Evolutionary conservation across 2,797 vertebrate species (phyloP).

Genomic region (Crotalus adamanteus): DNA sequence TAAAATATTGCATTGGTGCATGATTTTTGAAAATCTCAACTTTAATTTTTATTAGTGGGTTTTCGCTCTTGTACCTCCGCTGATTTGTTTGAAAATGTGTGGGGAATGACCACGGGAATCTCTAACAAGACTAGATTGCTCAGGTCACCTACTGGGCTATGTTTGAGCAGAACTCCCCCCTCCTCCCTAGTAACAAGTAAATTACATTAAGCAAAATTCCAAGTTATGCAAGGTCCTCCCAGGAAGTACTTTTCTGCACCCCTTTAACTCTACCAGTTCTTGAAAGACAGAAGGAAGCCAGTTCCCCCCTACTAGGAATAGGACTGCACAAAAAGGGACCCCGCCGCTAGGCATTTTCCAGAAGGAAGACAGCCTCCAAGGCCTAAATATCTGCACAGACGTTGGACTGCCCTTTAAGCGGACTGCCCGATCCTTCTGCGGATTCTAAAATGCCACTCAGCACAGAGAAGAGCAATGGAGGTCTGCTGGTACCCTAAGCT

Average conservation of each 20-base stretch:
- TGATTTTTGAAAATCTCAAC: neutral
- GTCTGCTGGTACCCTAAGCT: neutral
- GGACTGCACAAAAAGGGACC: neutral
- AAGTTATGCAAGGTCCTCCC: neutral
- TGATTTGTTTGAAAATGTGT: neutral
- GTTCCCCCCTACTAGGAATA: neutral
- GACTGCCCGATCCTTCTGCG: neutral
- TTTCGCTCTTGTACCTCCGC: neutral
- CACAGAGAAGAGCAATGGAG: neutral
- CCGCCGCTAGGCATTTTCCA: no score
- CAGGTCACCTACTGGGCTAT: neutral
- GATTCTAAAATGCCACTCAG: neutral
- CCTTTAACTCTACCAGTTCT: neutral
- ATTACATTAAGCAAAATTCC: neutral
- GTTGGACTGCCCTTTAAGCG: neutral
- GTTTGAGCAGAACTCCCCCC: neutral
- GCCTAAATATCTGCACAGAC: no score
- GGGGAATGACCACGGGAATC: neutral
- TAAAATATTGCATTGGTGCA: neutral
- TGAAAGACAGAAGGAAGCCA: neutral
- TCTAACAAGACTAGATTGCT: neutral
- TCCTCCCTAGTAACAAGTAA: neutral
- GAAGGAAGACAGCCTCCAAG: neutral
- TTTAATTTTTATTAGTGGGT: neutral
- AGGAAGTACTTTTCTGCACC: neutral